These are phyloP conservation scores for Daphoenositta chrysoptera DNA, from an alignment of 2,113 vertebrate genomes.

Conservation along the genomic window DNA sequence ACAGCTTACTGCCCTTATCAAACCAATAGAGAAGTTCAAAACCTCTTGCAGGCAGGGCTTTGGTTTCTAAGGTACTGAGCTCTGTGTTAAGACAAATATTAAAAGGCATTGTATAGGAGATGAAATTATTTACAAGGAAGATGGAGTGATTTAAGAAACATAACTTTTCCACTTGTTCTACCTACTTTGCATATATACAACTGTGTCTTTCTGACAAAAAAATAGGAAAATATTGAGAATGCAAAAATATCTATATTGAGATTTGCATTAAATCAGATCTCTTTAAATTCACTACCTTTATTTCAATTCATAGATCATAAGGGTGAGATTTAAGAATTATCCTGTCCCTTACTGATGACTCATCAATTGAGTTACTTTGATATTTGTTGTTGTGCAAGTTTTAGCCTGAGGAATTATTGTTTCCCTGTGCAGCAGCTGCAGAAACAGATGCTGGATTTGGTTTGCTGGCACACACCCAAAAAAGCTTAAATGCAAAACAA, in stretches of 20 bases:
- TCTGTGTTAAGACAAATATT: background rate
- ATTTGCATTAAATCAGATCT: background rate
- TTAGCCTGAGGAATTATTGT: background rate
- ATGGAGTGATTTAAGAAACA: background rate
- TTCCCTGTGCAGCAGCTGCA: background rate
- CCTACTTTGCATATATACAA: background rate
- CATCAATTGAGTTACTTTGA: background rate
- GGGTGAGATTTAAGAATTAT: background rate
- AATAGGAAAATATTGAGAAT: background rate
- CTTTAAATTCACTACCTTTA: background rate
- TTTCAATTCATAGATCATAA: background rate
- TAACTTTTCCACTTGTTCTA: background rate
- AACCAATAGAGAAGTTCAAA: background rate
- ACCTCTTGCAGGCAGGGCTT: background rate
- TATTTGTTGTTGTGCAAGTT: background rate
- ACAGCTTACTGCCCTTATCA: background rate
- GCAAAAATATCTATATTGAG: accelerated
- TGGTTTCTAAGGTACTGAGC: background rate
- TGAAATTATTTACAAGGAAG: background rate
- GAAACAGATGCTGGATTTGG: constrained; percentile 23
- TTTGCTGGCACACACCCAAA: background rate
- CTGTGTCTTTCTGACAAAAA: background rate
- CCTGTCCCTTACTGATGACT: background rate
- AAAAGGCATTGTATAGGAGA: background rate
- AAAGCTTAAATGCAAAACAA: background rate